A percentile compares a stretch with the other conserved stretches of the same genome.
Conservation (phyloP, 2,113 vertebrate species). For the Rhinichthys klamathensis region DNA sequence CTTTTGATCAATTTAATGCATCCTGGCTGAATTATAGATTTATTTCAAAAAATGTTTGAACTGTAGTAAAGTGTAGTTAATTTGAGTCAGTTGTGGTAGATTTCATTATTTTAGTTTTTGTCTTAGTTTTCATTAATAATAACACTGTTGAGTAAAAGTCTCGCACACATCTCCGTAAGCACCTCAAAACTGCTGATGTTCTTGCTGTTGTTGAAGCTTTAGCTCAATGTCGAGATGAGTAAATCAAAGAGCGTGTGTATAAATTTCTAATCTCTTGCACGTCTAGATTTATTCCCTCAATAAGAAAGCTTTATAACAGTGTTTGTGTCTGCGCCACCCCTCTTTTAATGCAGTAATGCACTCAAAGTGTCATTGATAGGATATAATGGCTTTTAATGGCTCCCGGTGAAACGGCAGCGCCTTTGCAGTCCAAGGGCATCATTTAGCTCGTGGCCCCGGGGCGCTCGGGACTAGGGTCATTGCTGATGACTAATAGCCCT, state of each 20-base stretch:
- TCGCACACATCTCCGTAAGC: background rate
- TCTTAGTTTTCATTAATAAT: background rate
- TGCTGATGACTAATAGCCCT: constrained; percentile 52
- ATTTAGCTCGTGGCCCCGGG: constrained; percentile 42
- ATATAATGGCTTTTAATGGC: constrained; percentile 54
- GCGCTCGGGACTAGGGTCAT: constrained; percentile 21
- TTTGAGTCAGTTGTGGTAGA: background rate
- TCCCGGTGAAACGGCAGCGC: constrained; percentile 46
- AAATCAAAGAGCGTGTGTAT: constrained; percentile 34
- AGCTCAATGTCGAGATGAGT: constrained; percentile 3
- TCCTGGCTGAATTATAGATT: background rate
- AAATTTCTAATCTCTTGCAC: constrained; percentile 21
- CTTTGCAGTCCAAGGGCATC: constrained; percentile 50
- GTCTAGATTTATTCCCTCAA: constrained; percentile 31
- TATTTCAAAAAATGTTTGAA: background rate
- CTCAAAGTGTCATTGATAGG: constrained; percentile 46
- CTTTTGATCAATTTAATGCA: too few species aligned
- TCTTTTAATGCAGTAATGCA: constrained; percentile 43
- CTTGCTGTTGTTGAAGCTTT: background rate
- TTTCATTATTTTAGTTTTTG: background rate
- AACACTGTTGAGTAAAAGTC: background rate
- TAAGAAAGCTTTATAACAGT: constrained; percentile 37
- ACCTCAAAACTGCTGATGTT: background rate
- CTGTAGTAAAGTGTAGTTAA: background rate
- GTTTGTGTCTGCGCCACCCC: constrained; percentile 27